Percentiles rank a stretch among this genome's conserved stretches.
Evolutionary conservation across 2,113 vertebrate genomes (phyloP).

Genomic region (Murina feae): DNA sequence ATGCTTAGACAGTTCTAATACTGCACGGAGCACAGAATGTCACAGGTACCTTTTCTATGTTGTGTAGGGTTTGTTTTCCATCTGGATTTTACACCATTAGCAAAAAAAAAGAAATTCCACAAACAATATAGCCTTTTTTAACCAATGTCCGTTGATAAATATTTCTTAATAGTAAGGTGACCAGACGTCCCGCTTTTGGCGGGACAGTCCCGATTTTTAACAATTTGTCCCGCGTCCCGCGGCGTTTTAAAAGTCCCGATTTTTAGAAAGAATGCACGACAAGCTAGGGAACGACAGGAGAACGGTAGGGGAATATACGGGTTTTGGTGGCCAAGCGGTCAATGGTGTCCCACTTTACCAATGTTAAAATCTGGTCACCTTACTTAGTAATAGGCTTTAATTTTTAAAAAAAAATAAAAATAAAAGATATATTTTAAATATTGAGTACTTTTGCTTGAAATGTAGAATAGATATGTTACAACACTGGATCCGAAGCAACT

Average conservation of each 20-base stretch:
- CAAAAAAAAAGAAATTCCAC: neutral
- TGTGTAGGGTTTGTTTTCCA: neutral
- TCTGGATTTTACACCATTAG: neutral
- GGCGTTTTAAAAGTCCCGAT: too few relatives aligned
- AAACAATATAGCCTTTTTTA: neutral
- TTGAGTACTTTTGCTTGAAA: conserved; percentile 15
- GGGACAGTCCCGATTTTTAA: too few relatives aligned
- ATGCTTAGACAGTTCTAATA: neutral
- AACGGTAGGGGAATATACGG: too few relatives aligned
- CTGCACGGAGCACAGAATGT: neutral
- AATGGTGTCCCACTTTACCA: too few relatives aligned
- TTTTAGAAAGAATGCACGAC: too few relatives aligned
- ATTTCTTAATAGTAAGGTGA: conserved; percentile 16
- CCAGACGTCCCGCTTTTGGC: too few relatives aligned
- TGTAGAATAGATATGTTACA: neutral
- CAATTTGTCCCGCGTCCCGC: too few relatives aligned
- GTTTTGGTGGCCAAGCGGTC: too few relatives aligned
- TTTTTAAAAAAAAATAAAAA: neutral
- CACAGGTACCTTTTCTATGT: neutral
- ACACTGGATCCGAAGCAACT: neutral
- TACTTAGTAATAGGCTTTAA: neutral
- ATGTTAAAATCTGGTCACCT: too few relatives aligned
- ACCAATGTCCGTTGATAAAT: neutral
- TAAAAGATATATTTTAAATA: neutral
- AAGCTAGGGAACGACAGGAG: too few relatives aligned